Conservation (phyloP, 2,797 vertebrate species). For the Cyclopterus lumpus region DNA sequence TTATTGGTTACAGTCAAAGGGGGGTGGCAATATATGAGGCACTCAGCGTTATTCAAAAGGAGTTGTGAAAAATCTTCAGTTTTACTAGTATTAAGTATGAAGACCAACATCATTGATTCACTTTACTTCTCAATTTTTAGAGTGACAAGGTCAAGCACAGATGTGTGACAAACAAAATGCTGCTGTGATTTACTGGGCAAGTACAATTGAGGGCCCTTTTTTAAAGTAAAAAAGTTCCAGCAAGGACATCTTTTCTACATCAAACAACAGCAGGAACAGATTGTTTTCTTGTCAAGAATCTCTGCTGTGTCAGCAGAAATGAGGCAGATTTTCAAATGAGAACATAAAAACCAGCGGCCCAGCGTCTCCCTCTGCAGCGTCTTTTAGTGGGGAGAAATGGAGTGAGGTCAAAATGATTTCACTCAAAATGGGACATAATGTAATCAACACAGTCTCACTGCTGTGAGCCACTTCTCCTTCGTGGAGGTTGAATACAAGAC, state of each 20-base stretch:
- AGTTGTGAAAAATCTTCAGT: constrained; percentile 52
- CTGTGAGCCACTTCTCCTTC: constrained; percentile 28
- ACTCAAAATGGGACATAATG: constrained; percentile 44
- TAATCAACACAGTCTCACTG: constrained; percentile 36
- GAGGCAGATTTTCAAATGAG: constrained; percentile 41
- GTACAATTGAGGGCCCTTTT: constrained; percentile 36
- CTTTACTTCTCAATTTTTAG: constrained; percentile 21
- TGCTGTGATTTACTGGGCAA: constrained; percentile 27
- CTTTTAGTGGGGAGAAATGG: constrained; percentile 40
- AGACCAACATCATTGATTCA: constrained; percentile 43
- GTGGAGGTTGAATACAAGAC: constrained; percentile 59
- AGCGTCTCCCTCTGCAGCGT: constrained; percentile 18
- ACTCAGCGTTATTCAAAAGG: constrained; percentile 72
- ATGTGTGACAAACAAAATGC: constrained; percentile 26
- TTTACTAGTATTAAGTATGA: constrained; percentile 47
- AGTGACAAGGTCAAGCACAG: constrained; percentile 36
- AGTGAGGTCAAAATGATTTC: constrained; percentile 36
- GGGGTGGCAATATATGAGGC: constrained; percentile 70
- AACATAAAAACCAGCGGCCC: constrained; percentile 32
- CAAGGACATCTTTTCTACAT: constrained; percentile 48
- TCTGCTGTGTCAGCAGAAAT: constrained; percentile 37
- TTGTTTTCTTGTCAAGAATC: constrained; percentile 17
- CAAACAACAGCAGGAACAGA: constrained; percentile 31
- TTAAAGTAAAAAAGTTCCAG: constrained; percentile 48
- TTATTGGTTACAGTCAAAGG: constrained; percentile 58